Conservation (phyloP, 1,140 invertebrate genomes). For the Apocrypta bakeri region DNA sequence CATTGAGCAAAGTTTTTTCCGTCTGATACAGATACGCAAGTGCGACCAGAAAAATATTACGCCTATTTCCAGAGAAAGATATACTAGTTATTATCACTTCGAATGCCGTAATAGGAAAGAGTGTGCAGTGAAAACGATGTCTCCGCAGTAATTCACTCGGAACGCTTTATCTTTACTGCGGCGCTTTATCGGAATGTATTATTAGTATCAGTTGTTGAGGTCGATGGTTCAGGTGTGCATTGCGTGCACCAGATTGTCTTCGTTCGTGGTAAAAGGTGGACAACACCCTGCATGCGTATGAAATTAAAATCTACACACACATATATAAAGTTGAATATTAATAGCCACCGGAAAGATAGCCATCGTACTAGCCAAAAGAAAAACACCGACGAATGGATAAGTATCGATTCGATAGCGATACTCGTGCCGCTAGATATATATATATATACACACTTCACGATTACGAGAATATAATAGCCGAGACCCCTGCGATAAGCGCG, state of each 20-base stretch:
- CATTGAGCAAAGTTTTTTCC: too few species aligned
- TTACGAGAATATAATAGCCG: neutral
- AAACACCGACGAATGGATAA: neutral
- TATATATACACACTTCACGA: neutral
- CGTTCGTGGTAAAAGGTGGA: too few species aligned
- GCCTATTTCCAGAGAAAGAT: too few species aligned
- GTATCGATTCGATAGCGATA: neutral
- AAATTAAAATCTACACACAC: too few species aligned
- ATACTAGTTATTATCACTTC: too few species aligned
- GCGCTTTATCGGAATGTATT: conserved; percentile 32
- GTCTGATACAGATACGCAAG: neutral
- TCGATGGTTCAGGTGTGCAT: too few species aligned
- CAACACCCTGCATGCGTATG: too few species aligned
- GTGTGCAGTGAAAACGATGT: neutral
- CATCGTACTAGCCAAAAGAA: neutral
- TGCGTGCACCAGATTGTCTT: too few species aligned
- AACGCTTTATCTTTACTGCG: neutral
- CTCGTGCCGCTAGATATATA: neutral
- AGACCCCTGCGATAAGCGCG: neutral
- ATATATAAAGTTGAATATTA: too few species aligned
- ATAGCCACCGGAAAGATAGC: too few species aligned
- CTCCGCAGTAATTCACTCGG: neutral
- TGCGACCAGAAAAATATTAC: neutral
- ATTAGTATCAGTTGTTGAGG: too few species aligned
- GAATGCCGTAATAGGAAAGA: conserved; percentile 6